Evolutionary conservation across 2,888 invertebrate species (phyloP), one percentile per base, ranked within the genome.

Genomic region (Athalia rosae): DNA sequence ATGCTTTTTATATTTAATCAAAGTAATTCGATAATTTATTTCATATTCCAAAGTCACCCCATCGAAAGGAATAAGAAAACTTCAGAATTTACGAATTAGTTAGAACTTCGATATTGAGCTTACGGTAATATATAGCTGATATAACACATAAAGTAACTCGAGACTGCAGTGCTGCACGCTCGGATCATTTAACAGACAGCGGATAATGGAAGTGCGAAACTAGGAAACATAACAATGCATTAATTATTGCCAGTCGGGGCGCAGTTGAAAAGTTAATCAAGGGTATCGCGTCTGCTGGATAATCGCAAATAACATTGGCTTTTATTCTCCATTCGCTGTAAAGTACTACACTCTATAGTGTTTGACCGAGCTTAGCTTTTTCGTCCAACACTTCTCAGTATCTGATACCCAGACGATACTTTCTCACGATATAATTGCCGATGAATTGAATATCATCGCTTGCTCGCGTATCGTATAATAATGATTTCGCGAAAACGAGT

Each of bases 1-100:
- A 61, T 62, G 79, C 81, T 80, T 79, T 78, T 77, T 76, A 78
- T 83, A 85, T 84, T 84, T 85, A 85, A 85, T 85, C 84, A 84
- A 84, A 83, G 83, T 85, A 83, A 84, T 85, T 84, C 82, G 83
- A 83, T 82, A 84, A 85, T 85, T 85, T 85, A 84, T 85, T 83
- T 82, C 81, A 81, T 83, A 82, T 81, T 78, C 74, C 77, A 78
- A 67, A 79, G 81, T 81, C 81, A 82, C 83, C 81, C 82, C 78
- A 74, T 78, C 64, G 69, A 77, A 80, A 79, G 80, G 79, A 84
- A 82, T 81, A 82, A 80, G 83, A 82, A 85, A 84, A 84, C 82
- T 85, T 84, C 81, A 79, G 80, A 84, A 84, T 84, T 84, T 84
- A 84, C 82, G 83, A 80, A 81, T 82, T 80, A 74, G 78, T 80